phyloP scores from a whole-genome alignment of 2,888 invertebrate genomes.

The Athalia circularis region DNA sequence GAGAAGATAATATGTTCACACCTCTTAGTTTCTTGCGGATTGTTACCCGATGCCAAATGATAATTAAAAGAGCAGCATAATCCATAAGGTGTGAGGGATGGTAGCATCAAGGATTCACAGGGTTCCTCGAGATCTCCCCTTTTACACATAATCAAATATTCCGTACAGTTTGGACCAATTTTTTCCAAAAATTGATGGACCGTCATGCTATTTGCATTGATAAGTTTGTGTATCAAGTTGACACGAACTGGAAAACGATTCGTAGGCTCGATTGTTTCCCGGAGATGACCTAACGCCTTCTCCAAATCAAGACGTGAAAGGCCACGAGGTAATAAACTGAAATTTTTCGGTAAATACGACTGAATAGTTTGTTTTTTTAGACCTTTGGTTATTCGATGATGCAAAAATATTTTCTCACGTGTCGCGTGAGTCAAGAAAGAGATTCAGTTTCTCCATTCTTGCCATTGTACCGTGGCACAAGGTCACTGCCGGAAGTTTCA shows the following conservation, averaged over 20 bases:
- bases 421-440: slow-evolving; percentile 51
- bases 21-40: background rate
- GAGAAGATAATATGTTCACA: too few species aligned
- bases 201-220: slow-evolving; percentile 54
- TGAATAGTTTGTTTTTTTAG: background rate
- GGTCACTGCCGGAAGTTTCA: slow-evolving; percentile 60
- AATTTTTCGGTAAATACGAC: background rate
- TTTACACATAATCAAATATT: slow-evolving; percentile 58
- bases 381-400: slow-evolving; percentile 19
- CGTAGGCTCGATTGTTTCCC: slow-evolving; percentile 55
- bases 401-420: slow-evolving; percentile 51
- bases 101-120: slow-evolving; percentile 55
- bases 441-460: slow-evolving; percentile 50
- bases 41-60: slow-evolving; percentile 26
- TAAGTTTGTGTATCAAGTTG: slow-evolving; percentile 53
- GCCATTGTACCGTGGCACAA: slow-evolving; percentile 58
- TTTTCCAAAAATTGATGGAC: slow-evolving; percentile 55
- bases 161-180: slow-evolving; percentile 58
- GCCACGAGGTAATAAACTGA: slow-evolving; percentile 55
- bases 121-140: slow-evolving; percentile 55
- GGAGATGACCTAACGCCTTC: slow-evolving; percentile 53
- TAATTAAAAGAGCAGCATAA: slow-evolving; percentile 62
- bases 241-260: slow-evolving; percentile 53
- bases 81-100: slow-evolving; percentile 56
- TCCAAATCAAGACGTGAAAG: slow-evolving; percentile 52